Evolutionary conservation across 2,797 vertebrate genomes (phyloP), one percentile per base, ranked within the genome.

Genomic region (Typhlichthys subterraneus): DNA sequence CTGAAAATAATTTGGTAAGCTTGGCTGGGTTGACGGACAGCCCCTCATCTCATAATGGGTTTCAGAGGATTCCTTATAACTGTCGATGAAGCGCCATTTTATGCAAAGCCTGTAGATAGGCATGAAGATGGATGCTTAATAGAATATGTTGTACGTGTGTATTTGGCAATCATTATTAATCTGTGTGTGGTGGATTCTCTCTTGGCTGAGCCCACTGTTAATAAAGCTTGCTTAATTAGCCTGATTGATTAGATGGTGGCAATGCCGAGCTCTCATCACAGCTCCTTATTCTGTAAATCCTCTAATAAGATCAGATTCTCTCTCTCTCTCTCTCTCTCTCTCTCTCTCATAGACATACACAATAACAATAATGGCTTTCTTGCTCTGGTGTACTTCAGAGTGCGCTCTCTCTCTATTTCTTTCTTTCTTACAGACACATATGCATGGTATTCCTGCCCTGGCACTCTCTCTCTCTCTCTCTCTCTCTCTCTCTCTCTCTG

Each of bases 161-260:
- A 76, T 87, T 84, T 81, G 82, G 83, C 82, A 88, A 87, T 88
- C 87, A 74, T 84, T 88, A 88, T 91, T 91, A 88, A 89, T 91
- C 79, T 85, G 75, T 79, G 85, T 88, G 86, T 86, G 72, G 85
- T 59, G 63, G 71, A 85, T 84, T 82, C 75, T 82, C 73, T 81
- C 84, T 87, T 75, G 2, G 77, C 84, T 69, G 53, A 55, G 80
- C 81, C 75, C 79, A 42, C 82, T 83, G 81, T 88, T 86, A 85
- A 87, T 86, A 83, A 90, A 88, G 83, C 79, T 83, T 6, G 72
- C 76, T 85, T 90, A 89, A 90, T 91, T 90, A 87, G 85, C 81
- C 81, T 87, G 89, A 91, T 91, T 90, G 89, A 91, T 89, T 88
- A 87, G 85, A 81, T 77, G 85, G 76, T 77, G 81, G 77, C 76